Conservation (phyloP, 2,113 vertebrate genomes). For the Nematolebias whitei region DNA sequence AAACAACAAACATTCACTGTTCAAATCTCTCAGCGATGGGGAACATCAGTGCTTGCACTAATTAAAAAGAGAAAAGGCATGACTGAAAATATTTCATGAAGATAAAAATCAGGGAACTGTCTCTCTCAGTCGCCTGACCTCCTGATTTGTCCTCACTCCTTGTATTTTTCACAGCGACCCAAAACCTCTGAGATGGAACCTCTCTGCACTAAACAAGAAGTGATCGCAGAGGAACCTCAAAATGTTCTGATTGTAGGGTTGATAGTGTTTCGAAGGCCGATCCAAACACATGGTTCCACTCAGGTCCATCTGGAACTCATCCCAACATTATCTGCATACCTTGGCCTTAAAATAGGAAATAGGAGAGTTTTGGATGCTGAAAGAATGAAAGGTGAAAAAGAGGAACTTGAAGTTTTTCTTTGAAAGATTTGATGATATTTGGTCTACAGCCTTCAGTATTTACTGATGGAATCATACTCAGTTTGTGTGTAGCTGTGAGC, state of each 20-base stretch:
- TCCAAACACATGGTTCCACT: conserved; percentile 61
- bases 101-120: background rate
- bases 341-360: conserved; percentile 54
- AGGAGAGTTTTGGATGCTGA: conserved; percentile 6
- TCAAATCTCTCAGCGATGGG: too few relatives aligned
- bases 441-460: conserved; percentile 18
- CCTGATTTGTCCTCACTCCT: conserved; percentile 16
- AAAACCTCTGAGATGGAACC: conserved; percentile 22
- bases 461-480: conserved; percentile 21
- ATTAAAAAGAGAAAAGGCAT: background rate
- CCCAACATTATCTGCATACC: conserved; percentile 58
- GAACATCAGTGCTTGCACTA: too few relatives aligned
- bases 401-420: conserved; percentile 17
- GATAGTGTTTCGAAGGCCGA: conserved; percentile 46
- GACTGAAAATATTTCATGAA: background rate
- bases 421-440: conserved; percentile 26
- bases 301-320: conserved; percentile 69
- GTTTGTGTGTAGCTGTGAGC: background rate
- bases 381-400: conserved; percentile 21
- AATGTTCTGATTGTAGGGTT: conserved; percentile 43
- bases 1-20: too few relatives aligned
- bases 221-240: conserved; percentile 44
- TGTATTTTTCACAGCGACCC: conserved; percentile 18
- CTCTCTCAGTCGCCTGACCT: conserved; percentile 5
- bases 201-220: conserved; percentile 35